phyloP scores from a whole-genome alignment of 2,888 invertebrate species.

The Apodemia duryi region DNA sequence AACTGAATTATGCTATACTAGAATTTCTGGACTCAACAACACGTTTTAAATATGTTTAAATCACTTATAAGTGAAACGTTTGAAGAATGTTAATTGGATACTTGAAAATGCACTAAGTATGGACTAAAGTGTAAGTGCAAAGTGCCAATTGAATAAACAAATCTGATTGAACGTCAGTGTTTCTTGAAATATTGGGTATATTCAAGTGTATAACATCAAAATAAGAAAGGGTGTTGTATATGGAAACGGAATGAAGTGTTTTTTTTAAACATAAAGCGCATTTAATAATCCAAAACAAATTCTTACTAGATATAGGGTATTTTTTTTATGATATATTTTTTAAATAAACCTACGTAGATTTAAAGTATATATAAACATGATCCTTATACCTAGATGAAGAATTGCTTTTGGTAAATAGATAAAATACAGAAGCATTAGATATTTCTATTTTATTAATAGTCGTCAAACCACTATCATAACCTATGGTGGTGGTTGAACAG shows the following conservation, averaged over 20 bases:
- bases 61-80: not conserved
- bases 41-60: not conserved
- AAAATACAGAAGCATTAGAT: not conserved
- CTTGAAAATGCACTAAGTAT: not conserved
- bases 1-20: not conserved
- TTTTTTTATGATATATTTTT: constrained; percentile 4
- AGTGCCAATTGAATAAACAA: constrained; percentile 5
- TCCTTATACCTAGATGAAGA: constrained; percentile 1
- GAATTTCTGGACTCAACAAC: not conserved
- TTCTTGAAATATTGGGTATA: not conserved
- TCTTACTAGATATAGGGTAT: constrained; percentile 7
- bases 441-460: constrained; percentile 2
- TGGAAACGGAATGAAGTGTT: not conserved
- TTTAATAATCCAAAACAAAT: constrained; percentile 8
- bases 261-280: not conserved
- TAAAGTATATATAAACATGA: not conserved
- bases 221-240: not conserved
- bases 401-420: not conserved
- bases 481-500: constrained; percentile 2
- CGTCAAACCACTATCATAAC: not conserved
- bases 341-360: not conserved
- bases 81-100: not conserved
- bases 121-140: constrained; percentile 11
- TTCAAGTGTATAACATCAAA: not conserved
- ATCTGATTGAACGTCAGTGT: constrained; percentile 10